A percentile compares a stretch with the other conserved stretches of the same genome.
phyloP scores from a whole-genome alignment of 2,113 vertebrate species.

The Azemiops feae region DNA sequence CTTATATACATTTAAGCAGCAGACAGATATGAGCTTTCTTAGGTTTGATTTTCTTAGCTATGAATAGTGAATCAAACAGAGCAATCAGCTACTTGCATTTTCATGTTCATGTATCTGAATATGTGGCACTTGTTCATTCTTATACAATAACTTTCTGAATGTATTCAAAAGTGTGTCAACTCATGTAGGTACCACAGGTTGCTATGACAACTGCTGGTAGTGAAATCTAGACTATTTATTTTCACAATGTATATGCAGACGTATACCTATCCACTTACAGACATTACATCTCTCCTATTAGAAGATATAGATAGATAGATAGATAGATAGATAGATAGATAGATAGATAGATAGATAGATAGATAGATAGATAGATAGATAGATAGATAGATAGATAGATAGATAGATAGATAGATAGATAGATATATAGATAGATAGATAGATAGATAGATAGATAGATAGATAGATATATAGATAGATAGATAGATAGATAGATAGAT shows the following conservation, averaged over 20 bases:
- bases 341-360: too few relatives aligned
- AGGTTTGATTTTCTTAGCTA: constrained; percentile 39
- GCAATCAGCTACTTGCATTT: constrained; percentile 28
- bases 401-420: too few relatives aligned
- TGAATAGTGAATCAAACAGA: constrained; percentile 34
- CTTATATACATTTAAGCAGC: background rate
- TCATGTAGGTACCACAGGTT: constrained; percentile 54
- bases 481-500: too few relatives aligned
- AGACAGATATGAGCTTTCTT: constrained; percentile 40
- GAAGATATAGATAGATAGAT: too few relatives aligned
- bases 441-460: background rate
- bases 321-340: background rate
- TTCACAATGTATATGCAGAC: background rate
- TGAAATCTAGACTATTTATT: constrained; percentile 15
- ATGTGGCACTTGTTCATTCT: constrained; percentile 43
- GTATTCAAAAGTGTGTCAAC: constrained; percentile 53
- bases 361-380: too few relatives aligned
- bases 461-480: too few relatives aligned
- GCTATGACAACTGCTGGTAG: constrained; percentile 40
- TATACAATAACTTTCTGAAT: constrained; percentile 58
- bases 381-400: too few relatives aligned
- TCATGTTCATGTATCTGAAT: background rate
- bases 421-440: background rate
- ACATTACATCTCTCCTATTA: background rate
- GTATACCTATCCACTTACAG: background rate